Conservation (phyloP, 2,113 vertebrate genomes). For the Dipodomys spectabilis region DNA sequence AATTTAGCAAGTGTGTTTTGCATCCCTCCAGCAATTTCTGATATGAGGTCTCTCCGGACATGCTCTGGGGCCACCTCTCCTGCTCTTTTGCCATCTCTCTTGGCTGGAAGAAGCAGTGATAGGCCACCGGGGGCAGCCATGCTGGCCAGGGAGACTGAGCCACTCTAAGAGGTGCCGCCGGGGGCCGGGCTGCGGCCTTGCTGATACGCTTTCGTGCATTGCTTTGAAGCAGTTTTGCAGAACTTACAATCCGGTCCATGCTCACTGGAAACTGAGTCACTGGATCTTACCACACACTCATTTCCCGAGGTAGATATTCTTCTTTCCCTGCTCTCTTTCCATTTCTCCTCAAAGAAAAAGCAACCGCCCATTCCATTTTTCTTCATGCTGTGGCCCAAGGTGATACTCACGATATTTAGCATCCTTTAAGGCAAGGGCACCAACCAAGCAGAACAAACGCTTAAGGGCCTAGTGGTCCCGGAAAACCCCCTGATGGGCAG, state of each 20-base stretch:
- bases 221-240: neutral
- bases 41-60: neutral
- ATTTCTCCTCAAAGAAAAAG: neutral
- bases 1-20: neutral
- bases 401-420: conserved; percentile 26
- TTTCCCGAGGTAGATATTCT: too few species aligned
- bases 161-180: neutral
- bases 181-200: too few species aligned
- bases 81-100: neutral
- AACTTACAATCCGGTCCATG: neutral
- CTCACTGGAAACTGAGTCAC: neutral
- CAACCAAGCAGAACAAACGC: neutral
- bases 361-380: neutral
- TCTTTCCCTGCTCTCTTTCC: neutral
- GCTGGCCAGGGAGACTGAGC: rapidly evolving
- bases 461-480: neutral
- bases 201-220: neutral
- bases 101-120: neutral
- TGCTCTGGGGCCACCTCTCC: neutral
- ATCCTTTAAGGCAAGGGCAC: neutral
- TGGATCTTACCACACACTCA: neutral
- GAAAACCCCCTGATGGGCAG: neutral
- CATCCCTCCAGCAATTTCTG: neutral
- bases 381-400: conserved; percentile 1
- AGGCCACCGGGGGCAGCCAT: rapidly evolving